Evolutionary conservation across 1,140 invertebrate species (phyloP), one percentile per base, ranked within the genome.

Genomic region (Centruroides sculpturatus): DNA sequence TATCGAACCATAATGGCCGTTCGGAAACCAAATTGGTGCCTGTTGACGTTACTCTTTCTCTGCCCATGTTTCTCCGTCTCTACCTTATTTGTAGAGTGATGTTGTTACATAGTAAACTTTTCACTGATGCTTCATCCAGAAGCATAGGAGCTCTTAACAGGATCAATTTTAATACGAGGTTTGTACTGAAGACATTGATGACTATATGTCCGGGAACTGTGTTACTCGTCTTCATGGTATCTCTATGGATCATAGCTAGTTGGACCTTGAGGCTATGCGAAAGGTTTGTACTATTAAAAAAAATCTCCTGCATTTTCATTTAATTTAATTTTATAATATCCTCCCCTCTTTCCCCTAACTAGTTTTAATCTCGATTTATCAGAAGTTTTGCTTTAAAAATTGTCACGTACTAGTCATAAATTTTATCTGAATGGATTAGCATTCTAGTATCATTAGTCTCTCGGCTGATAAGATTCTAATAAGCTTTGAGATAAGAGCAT

Each of bases 41-140:
- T 55, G 89, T 93, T 71, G 94, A 98, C 75, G 90, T 98, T 62
- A 85, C 93, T 63, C 82, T 99, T 62, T 98, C 94, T 70, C 79
- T 99, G 72, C 96, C 96, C 67, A 99, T 99, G 96, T 99, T 99
- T 82, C 84, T 97, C 72, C 83, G 96, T 71, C 85, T 99, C 67
- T 99, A 99, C 80, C 85, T 99, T 76, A 97, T 99, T 75, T 97
- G 93, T 78, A 85, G 96, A 69, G 95, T 98, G 64, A 98, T 99
- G 95, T 82, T 99, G 68, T 82, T 99, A 67, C 96, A 99, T 79
- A 95, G 91, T 75, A 97, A 98, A 82, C 81, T 99, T 58, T 99
- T 99, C 79, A 99, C 95, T 52, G 95, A 98, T 78, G 93, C 94
- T 64, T 96, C 92, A n/a, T 72, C 70, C 23, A 66, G 83, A 55